Evolutionary conservation across 2,888 invertebrate genomes (phyloP).

Genomic region (Tenthredo livida): DNA sequence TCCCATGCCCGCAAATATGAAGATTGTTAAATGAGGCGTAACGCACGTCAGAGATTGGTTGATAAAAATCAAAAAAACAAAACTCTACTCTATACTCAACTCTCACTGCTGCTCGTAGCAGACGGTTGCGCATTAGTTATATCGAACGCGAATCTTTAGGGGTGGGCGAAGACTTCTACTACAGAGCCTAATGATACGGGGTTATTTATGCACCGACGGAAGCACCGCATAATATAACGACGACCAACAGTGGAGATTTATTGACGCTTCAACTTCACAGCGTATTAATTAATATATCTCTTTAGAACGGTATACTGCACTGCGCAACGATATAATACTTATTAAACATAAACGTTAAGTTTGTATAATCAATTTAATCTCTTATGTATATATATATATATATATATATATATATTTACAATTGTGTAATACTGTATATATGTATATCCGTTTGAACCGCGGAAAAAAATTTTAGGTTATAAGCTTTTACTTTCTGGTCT

Average conservation of each 20-base stretch:
- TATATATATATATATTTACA: neutral
- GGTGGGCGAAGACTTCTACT: slow-evolving; percentile 26
- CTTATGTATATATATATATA: neutral
- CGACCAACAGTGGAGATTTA: slow-evolving; percentile 19
- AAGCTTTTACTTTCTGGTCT: neutral
- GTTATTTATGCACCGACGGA: slow-evolving; percentile 39
- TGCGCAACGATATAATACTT: neutral
- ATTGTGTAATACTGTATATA: too few relatives aligned
- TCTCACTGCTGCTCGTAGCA: neutral
- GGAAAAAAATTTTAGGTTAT: neutral
- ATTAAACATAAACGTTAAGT: neutral
- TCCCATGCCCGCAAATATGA: slow-evolving; percentile 59
- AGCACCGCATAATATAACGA: slow-evolving; percentile 25
- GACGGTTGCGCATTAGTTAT: slow-evolving; percentile 36
- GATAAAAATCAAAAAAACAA: neutral
- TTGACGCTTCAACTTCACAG: slow-evolving; percentile 25
- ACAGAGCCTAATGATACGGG: slow-evolving; percentile 28
- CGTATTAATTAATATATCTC: slow-evolving; percentile 38
- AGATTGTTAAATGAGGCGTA: slow-evolving; percentile 70
- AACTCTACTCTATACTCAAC: neutral
- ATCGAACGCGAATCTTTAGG: slow-evolving; percentile 36
- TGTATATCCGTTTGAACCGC: neutral
- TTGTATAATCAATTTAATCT: neutral
- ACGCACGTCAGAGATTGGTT: slow-evolving; percentile 11
- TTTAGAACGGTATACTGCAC: too few relatives aligned